Base-by-base conservation (phyloP, 2,797 vertebrate species). In the Discoglossus pictus region DNA sequence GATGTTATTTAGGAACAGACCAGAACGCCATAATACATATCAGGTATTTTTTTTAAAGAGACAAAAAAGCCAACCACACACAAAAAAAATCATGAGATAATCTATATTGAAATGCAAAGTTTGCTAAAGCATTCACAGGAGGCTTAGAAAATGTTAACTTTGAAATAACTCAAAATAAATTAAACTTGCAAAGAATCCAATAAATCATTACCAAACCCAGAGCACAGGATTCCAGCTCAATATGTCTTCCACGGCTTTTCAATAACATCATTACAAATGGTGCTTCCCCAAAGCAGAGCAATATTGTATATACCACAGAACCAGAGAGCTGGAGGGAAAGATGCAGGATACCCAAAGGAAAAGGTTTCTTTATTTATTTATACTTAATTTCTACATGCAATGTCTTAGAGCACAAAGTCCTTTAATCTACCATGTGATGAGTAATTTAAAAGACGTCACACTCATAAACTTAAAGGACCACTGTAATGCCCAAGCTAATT, bases 221-320 rank as follows among this genome's bases (percentile, higher is more conserved):
- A 59, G 61, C 48, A 62, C 36, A 51, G 53, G 34, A 64, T 20
- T 64, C 46, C 38, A 64, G 46, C 53, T 52, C 61, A 11, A 64
- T 59, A 27, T 23, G 27, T 71, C 53, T 59, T 59, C 44, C 52
- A 2, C 24, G 21, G 36, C 20, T 59, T 71, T 65, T 52, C 61
- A 71, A 71, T 71, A 64, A 64, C 68, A 71, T 71, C 36, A 58
- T 40, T 58, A 59, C 53, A 71, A 71, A 71, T 71, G 36, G 44
- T 34, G 52, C 43, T 58, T 58, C 44, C 60, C 60, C 53, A 63
- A 50, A 71, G 68, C 68, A 11, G 10, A 51, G 38, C 18, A 16
- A 51, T 48, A 43, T 56, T 42, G 56, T 70, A 34, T 42, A 64
- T 24, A 31, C 8, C 44, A 39, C 24, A 42, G 42, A 7, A 12